These are phyloP conservation scores for Okapia johnstoni DNA, from an alignment of 2,113 vertebrate species.

Conservation along the genomic window DNA sequence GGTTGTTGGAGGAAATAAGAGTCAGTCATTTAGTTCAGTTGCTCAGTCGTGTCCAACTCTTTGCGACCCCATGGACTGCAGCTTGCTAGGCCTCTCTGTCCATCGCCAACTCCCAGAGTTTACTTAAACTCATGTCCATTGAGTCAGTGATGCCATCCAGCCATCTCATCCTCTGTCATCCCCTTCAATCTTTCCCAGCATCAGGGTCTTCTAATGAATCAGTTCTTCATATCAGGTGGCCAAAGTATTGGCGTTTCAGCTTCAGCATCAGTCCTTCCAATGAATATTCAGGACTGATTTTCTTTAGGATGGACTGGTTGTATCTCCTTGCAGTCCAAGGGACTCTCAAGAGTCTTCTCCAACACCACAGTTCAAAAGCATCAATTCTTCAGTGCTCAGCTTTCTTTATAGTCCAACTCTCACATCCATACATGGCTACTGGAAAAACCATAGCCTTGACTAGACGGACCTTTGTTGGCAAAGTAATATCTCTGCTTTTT, in stretches of 20 bases:
- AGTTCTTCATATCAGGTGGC: not conserved
- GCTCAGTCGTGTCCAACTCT: not conserved
- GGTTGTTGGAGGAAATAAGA: not conserved
- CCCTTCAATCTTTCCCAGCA: not conserved
- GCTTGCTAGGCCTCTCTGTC: not conserved
- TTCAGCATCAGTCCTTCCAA: not conserved
- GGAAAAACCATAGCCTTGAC: not conserved
- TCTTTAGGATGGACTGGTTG: not conserved
- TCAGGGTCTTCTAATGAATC: not conserved
- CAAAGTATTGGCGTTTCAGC: accelerated
- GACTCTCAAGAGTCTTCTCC: not conserved
- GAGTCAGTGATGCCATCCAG: not conserved
- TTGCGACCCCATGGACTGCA: not conserved
- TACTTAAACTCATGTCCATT: not conserved
- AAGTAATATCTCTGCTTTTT: not conserved
- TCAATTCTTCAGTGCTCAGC: not conserved
- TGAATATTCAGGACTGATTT: not conserved
- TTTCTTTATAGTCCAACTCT: not conserved
- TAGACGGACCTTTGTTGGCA: not conserved
- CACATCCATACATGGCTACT: not conserved
- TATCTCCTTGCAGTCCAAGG: not conserved
- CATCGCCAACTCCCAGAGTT: not conserved
- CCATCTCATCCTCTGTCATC: not conserved
- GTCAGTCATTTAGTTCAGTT: not conserved
- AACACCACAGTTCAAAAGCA: not conserved